Percentiles rank a stretch among this genome's conserved stretches.
phyloP scores from a whole-genome alignment of 1,140 invertebrate species.

The Penaeus japonicus region DNA sequence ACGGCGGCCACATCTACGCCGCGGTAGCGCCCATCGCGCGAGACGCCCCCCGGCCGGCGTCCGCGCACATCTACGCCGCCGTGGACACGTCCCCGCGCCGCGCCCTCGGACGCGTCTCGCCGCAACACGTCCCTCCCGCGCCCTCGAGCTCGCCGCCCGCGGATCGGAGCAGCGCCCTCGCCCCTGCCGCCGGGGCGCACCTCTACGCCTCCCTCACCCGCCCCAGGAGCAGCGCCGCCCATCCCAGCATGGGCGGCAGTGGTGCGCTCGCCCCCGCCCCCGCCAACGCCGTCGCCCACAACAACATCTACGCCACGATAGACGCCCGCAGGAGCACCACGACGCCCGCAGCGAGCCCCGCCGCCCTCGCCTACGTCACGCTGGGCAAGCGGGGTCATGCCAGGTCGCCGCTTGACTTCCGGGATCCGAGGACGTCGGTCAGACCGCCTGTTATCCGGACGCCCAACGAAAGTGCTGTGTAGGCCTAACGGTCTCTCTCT shows the following conservation, averaged over 20 bases:
- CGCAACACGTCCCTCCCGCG: not conserved
- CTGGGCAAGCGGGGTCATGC: not conserved
- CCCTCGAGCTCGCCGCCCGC: not conserved
- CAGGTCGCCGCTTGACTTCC: not conserved
- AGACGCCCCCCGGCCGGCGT: not conserved
- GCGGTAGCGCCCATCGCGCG: not conserved
- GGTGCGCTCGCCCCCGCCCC: not conserved
- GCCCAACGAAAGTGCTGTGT: not conserved
- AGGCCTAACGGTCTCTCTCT: not conserved
- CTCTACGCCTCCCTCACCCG: not conserved
- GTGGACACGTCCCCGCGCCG: not conserved
- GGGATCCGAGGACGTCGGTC: not conserved
- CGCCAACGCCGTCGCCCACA: not conserved
- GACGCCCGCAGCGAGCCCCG: not conserved
- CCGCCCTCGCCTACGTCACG: not conserved
- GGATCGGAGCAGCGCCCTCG: not conserved
- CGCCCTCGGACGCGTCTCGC: not conserved
- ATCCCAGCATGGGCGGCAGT: not conserved
- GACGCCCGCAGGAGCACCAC: not conserved
- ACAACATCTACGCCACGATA: not conserved
- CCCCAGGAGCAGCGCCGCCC: not conserved
- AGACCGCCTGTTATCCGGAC: not conserved
- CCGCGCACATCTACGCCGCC: not conserved
- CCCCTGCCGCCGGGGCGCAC: not conserved
- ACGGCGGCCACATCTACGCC: slow-evolving; percentile 16